Evolutionary conservation across 2,888 invertebrate genomes (phyloP).

Genomic region (Acanthoscelides obtectus): DNA sequence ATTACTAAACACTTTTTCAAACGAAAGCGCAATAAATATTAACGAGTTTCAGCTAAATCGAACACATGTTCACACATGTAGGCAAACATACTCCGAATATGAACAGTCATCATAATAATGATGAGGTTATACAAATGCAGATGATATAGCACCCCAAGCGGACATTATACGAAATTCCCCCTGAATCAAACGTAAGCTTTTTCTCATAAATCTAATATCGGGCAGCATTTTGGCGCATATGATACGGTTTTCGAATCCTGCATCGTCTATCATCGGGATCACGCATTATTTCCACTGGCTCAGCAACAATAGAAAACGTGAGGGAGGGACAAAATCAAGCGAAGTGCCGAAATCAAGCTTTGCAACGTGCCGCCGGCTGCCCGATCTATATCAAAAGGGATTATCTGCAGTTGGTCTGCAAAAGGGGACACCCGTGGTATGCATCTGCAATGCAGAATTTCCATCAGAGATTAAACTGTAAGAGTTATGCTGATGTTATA

Average conservation of each 20-base stretch:
- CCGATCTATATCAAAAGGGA: background rate
- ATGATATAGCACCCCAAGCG: background rate
- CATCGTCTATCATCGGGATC: no score
- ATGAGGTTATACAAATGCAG: background rate
- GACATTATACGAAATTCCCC: background rate
- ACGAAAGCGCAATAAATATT: background rate
- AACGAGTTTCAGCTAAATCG: background rate
- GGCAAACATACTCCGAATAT: background rate
- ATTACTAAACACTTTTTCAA: no score
- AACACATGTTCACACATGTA: background rate
- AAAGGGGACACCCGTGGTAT: background rate
- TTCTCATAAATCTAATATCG: background rate
- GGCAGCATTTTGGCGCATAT: background rate
- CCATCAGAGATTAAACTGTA: background rate
- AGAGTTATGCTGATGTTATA: background rate
- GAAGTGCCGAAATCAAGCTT: background rate
- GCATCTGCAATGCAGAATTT: background rate
- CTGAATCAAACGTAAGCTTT: background rate
- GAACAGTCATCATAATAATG: background rate
- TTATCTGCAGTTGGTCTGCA: background rate
- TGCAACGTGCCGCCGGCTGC: background rate
- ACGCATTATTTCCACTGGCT: background rate
- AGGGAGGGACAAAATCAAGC: background rate
- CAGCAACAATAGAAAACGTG: background rate
- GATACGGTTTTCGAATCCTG: background rate